Conservation (phyloP, 1,140 invertebrate genomes). For the Drosophila pruinosa region DNA sequence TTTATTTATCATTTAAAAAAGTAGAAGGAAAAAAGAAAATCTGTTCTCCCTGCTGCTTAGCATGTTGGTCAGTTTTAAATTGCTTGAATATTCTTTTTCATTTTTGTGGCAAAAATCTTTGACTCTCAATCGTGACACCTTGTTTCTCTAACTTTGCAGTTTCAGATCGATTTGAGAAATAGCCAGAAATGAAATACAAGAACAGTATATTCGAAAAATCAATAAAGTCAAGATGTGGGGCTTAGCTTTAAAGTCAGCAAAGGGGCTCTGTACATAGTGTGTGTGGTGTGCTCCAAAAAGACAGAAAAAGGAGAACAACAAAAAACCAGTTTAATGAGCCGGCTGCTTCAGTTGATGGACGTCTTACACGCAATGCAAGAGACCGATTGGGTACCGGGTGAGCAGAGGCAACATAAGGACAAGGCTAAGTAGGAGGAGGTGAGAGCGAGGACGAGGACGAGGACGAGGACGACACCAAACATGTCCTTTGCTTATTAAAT, state of each 20-base stretch:
- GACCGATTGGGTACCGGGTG: constrained; percentile 1
- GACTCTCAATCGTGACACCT: no score
- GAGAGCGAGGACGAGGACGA: background rate
- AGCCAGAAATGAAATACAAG: background rate
- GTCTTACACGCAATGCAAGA: constrained; percentile 65
- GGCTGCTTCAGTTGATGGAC: constrained; percentile 71
- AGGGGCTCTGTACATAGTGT: no score
- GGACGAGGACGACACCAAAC: constrained; percentile 57
- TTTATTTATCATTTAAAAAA: no score
- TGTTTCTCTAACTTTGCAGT: background rate
- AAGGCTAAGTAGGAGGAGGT: background rate
- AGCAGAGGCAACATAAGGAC: no score
- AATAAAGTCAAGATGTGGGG: constrained; percentile 18
- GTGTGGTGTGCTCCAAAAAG: constrained; percentile 1
- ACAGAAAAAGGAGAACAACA: background rate
- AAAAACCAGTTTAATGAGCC: constrained; percentile 72
- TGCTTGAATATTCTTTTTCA: no score
- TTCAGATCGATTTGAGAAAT: background rate
- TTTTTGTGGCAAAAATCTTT: no score
- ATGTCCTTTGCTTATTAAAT: constrained; percentile 80
- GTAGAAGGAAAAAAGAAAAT: no score
- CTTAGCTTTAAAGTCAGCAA: constrained; percentile 59
- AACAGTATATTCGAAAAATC: constrained; percentile 20
- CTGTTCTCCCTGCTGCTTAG: no score
- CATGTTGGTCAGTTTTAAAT: no score